Conservation (phyloP, 2,888 invertebrate genomes). For the Habrosyne pyritoides region DNA sequence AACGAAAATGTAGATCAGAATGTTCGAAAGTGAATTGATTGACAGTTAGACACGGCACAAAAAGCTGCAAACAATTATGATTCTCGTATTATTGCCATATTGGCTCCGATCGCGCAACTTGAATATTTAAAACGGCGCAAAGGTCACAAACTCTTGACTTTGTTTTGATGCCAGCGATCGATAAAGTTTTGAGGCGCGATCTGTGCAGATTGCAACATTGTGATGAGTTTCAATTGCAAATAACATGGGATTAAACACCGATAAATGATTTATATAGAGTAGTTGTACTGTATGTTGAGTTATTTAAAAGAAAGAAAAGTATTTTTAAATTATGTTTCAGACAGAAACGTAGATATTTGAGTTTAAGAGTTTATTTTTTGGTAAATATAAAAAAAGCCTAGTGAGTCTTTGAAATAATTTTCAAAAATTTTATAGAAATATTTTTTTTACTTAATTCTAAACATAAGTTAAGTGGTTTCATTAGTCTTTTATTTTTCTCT, state of each 20-base stretch:
- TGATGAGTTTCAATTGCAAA: constrained; percentile 16
- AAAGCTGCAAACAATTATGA: constrained; percentile 72
- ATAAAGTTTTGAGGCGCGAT: constrained; percentile 57
- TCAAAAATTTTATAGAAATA: too few relatives aligned
- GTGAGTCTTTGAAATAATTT: too few relatives aligned
- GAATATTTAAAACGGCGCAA: constrained; percentile 68
- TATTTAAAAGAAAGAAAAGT: too few relatives aligned
- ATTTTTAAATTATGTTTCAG: too few relatives aligned
- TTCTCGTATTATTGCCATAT: constrained; percentile 69
- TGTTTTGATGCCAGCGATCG: constrained; percentile 76
- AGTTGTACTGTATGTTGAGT: too few relatives aligned
- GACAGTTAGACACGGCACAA: constrained; percentile 71
- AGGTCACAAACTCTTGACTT: constrained; percentile 76
- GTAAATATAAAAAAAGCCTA: too few relatives aligned
- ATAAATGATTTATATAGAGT: not conserved
- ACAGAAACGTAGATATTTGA: too few relatives aligned
- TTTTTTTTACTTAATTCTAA: too few relatives aligned
- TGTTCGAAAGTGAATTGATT: constrained; percentile 74
- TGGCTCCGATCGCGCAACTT: constrained; percentile 55
- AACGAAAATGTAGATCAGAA: constrained; percentile 66
- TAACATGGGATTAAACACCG: not conserved
- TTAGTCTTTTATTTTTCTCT: too few relatives aligned
- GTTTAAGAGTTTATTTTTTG: too few relatives aligned
- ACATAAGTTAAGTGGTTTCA: too few relatives aligned
- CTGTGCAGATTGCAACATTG: constrained; percentile 53